Evolutionary conservation across 2,113 vertebrate species (phyloP).

Genomic region (Leuciscus idus): DNA sequence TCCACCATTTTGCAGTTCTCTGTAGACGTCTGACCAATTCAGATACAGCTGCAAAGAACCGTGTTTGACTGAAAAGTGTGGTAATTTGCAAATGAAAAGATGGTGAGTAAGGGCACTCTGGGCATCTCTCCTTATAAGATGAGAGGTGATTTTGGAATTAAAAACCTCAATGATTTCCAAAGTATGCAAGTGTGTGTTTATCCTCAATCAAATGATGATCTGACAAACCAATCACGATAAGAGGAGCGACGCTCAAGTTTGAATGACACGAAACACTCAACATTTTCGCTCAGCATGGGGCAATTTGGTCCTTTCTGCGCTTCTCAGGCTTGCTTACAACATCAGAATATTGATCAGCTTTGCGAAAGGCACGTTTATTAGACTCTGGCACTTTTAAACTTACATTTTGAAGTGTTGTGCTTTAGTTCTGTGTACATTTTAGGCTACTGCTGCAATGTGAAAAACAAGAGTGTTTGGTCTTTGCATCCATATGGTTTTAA

Average conservation of each 20-base stretch:
- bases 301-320: conserved; percentile 26
- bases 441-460: neutral
- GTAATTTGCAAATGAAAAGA: conserved; percentile 41
- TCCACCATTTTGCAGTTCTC: conserved; percentile 19
- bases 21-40: conserved; percentile 22
- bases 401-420: neutral
- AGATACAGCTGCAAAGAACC: conserved; percentile 9
- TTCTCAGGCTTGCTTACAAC: conserved; percentile 8
- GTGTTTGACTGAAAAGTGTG: conserved; percentile 28
- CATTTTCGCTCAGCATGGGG: conserved; percentile 1
- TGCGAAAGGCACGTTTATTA: neutral
- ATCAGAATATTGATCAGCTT: conserved; percentile 27
- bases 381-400: neutral
- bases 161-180: conserved; percentile 28
- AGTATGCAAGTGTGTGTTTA: conserved; percentile 34
- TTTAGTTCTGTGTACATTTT: neutral
- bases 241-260: conserved; percentile 30
- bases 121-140: conserved; percentile 21
- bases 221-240: conserved; percentile 32
- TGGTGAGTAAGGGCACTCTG: conserved; percentile 31
- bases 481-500: neutral
- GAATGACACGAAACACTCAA: conserved; percentile 33
- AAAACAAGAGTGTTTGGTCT: conserved; percentile 1
- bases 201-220: conserved; percentile 35
- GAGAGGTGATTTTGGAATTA: conserved; percentile 36